Evolutionary conservation across 2,888 invertebrate species (phyloP), one percentile per base, ranked within the genome.

Genomic region (Idaea straminata): DNA sequence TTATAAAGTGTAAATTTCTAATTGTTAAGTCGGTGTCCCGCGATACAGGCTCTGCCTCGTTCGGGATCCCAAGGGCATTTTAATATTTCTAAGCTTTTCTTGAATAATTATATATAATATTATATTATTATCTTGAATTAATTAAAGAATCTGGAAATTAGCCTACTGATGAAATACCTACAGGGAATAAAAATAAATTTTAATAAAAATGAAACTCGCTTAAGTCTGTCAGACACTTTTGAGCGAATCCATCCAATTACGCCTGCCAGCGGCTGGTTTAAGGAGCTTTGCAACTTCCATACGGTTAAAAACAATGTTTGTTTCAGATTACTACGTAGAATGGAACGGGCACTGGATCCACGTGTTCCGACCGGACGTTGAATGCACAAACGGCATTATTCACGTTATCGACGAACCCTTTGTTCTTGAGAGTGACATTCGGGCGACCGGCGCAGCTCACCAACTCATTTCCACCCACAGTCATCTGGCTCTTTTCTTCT

Each of bases 351-450:
- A 95, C 83, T 95, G 95, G 94, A 96, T 98, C 77, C 95, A 95
- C 78, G 97, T 98, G 62, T 96, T 96, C 87, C 95, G 98, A 72
- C 97, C 98, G 35, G 98, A 99, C 86, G 97, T 99, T 5, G 97
- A 97, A 81, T 98, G 98, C 87, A 98, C 97, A 86, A 99, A 99
- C 84, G 99, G 99, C 63, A 96, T 98, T 76, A 98, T 99, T 76
- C 98, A 99, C 87, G 97, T 98, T 71, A 98, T 99, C 81, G 98
- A 98, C 83, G 94, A 94, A 74, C 98, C 98, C 5, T 95, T 99
- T 82, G 92, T 98, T 68, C 94, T 95, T 81, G 96, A 97, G 79
- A 96, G 95, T 78, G 98, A 98, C 87, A 95, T 98, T 70, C 94
- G 95, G 72, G 96, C 96, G 66, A 95, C 95, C n/a, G 93, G 93